Evolutionary conservation across 1,140 invertebrate genomes (phyloP), one percentile per base, ranked within the genome.

Genomic region (Thaumetopoea pityocampa): DNA sequence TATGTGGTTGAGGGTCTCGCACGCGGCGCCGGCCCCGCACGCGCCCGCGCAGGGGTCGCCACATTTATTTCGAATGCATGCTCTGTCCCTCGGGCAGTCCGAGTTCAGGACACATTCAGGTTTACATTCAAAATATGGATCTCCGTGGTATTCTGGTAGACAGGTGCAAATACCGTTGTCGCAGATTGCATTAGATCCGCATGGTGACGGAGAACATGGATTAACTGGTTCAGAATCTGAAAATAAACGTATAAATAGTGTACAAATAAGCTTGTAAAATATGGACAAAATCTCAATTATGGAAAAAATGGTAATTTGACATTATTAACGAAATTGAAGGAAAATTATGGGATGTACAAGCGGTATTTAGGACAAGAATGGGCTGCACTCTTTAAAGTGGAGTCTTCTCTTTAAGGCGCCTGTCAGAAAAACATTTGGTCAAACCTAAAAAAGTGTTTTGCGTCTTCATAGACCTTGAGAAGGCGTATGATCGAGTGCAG

Each of bases 1-100:
- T 46, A 93, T 89, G 56, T 95, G 93, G 63, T 94, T 94, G 2
- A 92, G 88, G 1, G 94, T 92, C 66, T 92, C 90, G 66, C 94
- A 96, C 14, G 87, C 74, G 1, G 93, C 91, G 45, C 87, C 88
- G 49, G 86, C 87, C 23, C 92, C 93, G 67, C 94, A 95, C 1
- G 90, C 90, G 28, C 90, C 91, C 2, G 88, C 76, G 56, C 93
- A 94, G 22, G 92, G 92, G 77, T 94, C 88, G 16, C 67, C 80
- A 66, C 93, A 94, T 78, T 90, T 91, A 46, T 92, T 90, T 65
- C 89, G 90, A 7, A 90, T 85, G 56, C 93, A 94, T n/a, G 92
- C 89, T 73, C 87, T 85, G 49, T 87, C 88, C 28, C 86, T 72
- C 5, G 86, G 52, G 73, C 92, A 93, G 52, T 93, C 92, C 0